Base-by-base conservation (phyloP, 2,888 invertebrate genomes). In the Caenorhabditis panamensis region DNA sequence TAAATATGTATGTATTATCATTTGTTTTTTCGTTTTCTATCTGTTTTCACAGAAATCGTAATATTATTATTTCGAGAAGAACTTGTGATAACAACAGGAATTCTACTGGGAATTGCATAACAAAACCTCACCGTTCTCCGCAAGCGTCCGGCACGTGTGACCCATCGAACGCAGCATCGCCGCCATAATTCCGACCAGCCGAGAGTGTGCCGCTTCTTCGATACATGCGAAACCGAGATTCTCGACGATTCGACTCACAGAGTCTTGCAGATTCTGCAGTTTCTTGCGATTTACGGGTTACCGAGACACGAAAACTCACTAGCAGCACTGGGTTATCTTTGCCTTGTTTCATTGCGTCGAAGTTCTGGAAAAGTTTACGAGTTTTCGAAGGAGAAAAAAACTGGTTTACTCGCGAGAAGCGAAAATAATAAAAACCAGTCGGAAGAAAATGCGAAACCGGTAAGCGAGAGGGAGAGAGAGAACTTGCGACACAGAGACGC, bases 231-330 rank as follows among this genome's bases (percentile, higher is more conserved):
- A 73, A 3, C 56, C 51, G 3, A 58, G 36, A 28, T 73, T 73
- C 41, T 66, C 54, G 41, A 73, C 66, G 28, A 73, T 73, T 8
- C 73, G 49, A 26, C 64, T 64, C 2, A 73, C 58, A 8, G 73
- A 64, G 53, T 73, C 73, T 22, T 58, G 73, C 18, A 73, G 26
- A 73, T 73, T 73, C 73, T 73, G 41, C 6, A 72, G 28, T 62
- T n/a, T n/a, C n/a, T n/a, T n/a, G n/a, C n/a, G n/a, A n/a, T n/a
- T n/a, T n/a, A n/a, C n/a, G n/a, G n/a, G n/a, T n/a, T n/a, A n/a
- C n/a, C n/a, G n/a, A n/a, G n/a, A n/a, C n/a, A n/a, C n/a, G n/a
- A n/a, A 26, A 37, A 71, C 72, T 73, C 51, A 73, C 73, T 36
- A 18, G 24, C 28, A 73, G n/a, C 26, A 66, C 59, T 6, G 37